These are phyloP conservation scores for Turnix velox DNA, from an alignment of 2,113 vertebrate species.

Conservation along the genomic window DNA sequence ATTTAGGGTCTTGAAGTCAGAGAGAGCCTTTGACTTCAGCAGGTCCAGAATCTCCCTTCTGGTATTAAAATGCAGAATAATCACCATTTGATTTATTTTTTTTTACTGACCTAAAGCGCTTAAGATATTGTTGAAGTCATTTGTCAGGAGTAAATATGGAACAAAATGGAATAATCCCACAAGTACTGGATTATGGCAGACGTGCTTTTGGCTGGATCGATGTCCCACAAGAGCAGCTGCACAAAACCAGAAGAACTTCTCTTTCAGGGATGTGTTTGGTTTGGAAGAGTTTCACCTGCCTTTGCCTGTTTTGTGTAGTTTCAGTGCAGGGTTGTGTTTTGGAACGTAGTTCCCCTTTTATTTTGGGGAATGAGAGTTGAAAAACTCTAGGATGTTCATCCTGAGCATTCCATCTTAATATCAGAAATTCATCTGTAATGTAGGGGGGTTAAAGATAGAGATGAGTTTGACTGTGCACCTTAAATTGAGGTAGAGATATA, in stretches of 20 bases:
- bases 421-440: not conserved
- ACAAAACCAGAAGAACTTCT: not conserved
- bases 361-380: not conserved
- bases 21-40: not conserved
- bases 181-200: not conserved
- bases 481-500: not conserved
- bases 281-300: not conserved
- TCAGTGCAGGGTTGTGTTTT: not conserved
- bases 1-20: not conserved
- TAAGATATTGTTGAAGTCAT: not conserved
- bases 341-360: not conserved
- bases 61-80: not conserved
- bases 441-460: not conserved
- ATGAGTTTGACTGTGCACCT: not conserved
- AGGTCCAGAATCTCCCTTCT: not conserved
- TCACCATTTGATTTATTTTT: not conserved
- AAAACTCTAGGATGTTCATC: not conserved
- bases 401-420: not conserved
- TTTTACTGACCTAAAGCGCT: not conserved
- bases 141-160: not conserved
- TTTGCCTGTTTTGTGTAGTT: not conserved
- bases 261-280: not conserved
- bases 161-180: constrained; percentile 6
- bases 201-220: not conserved
- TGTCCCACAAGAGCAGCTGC: not conserved